Base-by-base conservation (phyloP, 2,888 invertebrate genomes). In the Xestobium rufovillosum region DNA sequence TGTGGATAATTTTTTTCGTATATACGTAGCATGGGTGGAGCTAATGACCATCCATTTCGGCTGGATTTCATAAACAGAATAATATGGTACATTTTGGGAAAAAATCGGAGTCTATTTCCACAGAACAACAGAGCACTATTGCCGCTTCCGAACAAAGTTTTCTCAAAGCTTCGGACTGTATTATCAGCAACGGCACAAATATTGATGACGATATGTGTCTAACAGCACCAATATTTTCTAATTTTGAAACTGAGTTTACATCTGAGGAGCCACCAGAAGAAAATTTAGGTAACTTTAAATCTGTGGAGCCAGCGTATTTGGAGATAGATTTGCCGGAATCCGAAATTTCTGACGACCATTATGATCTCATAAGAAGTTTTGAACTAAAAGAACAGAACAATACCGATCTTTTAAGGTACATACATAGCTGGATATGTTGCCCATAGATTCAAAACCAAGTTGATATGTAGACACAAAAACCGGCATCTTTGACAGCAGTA, bases 81-180 rank as follows among this genome's bases (percentile, higher is more conserved):
- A 27, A 17, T 41, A 17, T 51, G 53, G 51, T 53, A 44, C 26
- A 46, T 55, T 34, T 31, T 53, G n/a, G 53, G 2, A 52, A 50
- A 38, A 42, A 54, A 39, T 44, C 48, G n/a, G 28, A 34, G 4
- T 44, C 42, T 10, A 41, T 52, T 14, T 49, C 52, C 15, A 40
- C 49, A 3, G 27, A 34, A 16, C 42, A 41, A n/a, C 14, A 31
- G 16, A 45, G 31, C 14, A 39, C 39, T 8, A 10, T n/a, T 8
- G 30, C 34, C n/a, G 9, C 28, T 4, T 11, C 3, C 11, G 30
- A 39, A 4, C 25, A 26, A 10, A 8, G 10, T 29, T 40, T 14
- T 26, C 30, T 15, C 14, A 17, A 10, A 8, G 9, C 14, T 13
- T 37, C 40, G 16, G 39, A 26, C 26, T 14, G 27, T 14, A 13